phyloP scores from a whole-genome alignment of 2,797 vertebrate species.

The Monodelphis domestica region DNA sequence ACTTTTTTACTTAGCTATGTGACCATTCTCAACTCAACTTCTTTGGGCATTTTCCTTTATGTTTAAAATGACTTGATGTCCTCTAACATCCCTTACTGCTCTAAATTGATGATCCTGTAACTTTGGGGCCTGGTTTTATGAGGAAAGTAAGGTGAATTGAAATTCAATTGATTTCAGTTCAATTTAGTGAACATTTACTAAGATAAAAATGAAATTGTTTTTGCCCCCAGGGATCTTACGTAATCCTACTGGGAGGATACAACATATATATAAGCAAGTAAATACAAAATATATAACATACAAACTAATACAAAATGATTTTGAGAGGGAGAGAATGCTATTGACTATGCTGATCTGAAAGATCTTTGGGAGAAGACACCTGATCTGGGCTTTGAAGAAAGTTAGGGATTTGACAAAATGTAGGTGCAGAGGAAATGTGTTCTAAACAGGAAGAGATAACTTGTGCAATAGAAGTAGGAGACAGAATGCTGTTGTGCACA shows the following conservation, averaged over 20 bases:
- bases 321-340: background rate
- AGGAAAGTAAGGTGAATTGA: accelerated
- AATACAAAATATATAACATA: too few relatives aligned
- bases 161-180: background rate
- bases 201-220: too few relatives aligned
- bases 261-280: too few relatives aligned
- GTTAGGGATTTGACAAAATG: too few relatives aligned
- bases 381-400: too few relatives aligned
- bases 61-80: background rate
- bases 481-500: background rate
- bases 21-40: background rate
- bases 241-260: too few relatives aligned
- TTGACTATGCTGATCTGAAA: background rate
- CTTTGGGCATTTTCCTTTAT: background rate
- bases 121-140: background rate
- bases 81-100: background rate
- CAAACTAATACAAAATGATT: background rate
- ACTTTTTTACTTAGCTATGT: background rate
- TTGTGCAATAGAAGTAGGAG: background rate
- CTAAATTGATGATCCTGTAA: background rate
- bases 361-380: too few relatives aligned
- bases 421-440: too few relatives aligned
- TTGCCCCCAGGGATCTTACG: too few relatives aligned
- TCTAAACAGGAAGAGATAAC: background rate
- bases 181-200: background rate